phyloP scores from a whole-genome alignment of 2,113 vertebrate genomes.

The Bufo bufo region DNA sequence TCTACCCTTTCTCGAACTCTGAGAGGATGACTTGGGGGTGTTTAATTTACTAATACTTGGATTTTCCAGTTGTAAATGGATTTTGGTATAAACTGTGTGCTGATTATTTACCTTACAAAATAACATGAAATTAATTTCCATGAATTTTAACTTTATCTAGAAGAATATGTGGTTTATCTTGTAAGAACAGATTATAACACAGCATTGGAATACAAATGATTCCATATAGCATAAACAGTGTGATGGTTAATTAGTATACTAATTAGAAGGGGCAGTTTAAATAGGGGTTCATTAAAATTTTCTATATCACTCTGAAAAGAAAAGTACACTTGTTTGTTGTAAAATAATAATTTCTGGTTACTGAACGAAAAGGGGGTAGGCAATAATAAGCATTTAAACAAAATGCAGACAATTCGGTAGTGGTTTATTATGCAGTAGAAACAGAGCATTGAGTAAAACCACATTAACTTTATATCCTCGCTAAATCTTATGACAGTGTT shows the following conservation, averaged over 20 bases:
- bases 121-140: too few relatives aligned
- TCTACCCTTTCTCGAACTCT: not conserved
- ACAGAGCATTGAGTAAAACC: not conserved
- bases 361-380: not conserved
- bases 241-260: too few relatives aligned
- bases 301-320: too few relatives aligned
- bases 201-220: too few relatives aligned
- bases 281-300: too few relatives aligned
- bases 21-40: not conserved
- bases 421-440: conserved; percentile 2
- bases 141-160: too few relatives aligned
- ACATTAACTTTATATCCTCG: not conserved
- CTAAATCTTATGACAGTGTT: not conserved
- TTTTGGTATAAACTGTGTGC: not conserved
- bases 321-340: not conserved
- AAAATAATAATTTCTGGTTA: not conserved
- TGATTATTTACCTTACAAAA: too few relatives aligned
- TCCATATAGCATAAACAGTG: too few relatives aligned
- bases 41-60: not conserved
- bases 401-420: not conserved
- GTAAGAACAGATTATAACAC: too few relatives aligned
- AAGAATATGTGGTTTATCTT: too few relatives aligned
- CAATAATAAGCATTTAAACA: not conserved
- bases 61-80: not conserved
- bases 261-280: too few relatives aligned